phyloP scores from a whole-genome alignment of 2,888 invertebrate species.

The Leptothorax acervorum region DNA sequence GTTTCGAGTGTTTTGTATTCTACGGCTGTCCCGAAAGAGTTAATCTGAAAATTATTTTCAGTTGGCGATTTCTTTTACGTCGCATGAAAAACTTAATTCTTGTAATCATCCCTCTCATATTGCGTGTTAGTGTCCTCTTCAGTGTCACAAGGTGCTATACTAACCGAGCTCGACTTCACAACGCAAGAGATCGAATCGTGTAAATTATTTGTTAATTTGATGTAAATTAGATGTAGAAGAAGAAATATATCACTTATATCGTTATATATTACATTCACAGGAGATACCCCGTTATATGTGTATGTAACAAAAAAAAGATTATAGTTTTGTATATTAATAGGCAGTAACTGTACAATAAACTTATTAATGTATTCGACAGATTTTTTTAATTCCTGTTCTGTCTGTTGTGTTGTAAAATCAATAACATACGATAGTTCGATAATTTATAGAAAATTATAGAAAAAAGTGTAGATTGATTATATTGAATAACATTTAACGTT shows the following conservation, averaged over 20 bases:
- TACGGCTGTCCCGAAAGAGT: background rate
- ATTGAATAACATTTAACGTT: background rate
- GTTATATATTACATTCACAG: conserved; percentile 78
- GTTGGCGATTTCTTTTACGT: background rate
- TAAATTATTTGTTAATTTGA: conserved; percentile 83
- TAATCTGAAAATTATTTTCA: conserved; percentile 27
- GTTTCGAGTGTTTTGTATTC: background rate
- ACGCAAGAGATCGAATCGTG: conserved; percentile 71
- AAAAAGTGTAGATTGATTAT: background rate
- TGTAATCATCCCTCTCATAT: conserved; percentile 10
- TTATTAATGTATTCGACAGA: conserved; percentile 69
- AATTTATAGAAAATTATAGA: background rate
- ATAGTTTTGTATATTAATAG: conserved; percentile 85
- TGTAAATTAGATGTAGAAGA: conserved; percentile 74
- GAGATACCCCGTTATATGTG: conserved; percentile 68
- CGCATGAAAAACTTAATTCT: background rate
- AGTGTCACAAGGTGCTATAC: conserved; percentile 80
- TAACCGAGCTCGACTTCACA: conserved; percentile 70
- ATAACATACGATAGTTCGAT: background rate
- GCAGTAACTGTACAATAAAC: conserved; percentile 83
- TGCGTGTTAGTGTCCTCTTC: conserved; percentile 69
- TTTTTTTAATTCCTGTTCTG: conserved; percentile 7
- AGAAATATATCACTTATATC: conserved; percentile 75
- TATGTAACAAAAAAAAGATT: conserved; percentile 83
- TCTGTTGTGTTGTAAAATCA: background rate